Conservation (phyloP, 2,113 vertebrate species). For the Anseranas semipalmata region DNA sequence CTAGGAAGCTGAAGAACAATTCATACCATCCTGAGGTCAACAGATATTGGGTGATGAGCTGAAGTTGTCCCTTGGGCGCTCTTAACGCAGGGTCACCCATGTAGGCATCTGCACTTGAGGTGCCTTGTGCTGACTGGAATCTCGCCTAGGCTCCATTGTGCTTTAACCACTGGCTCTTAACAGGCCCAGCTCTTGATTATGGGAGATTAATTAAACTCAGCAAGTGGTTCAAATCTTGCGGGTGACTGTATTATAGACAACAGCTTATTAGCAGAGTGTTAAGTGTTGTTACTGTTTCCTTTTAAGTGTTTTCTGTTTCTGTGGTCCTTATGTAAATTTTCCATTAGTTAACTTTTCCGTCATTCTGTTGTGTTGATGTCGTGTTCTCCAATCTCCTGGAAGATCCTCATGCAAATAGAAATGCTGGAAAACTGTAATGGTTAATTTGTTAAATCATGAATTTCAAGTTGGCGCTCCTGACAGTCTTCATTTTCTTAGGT, state of each 20-base stretch:
- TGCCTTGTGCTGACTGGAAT: background rate
- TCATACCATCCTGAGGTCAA: background rate
- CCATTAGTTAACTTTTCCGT: background rate
- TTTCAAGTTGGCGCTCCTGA: background rate
- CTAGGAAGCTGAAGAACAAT: background rate
- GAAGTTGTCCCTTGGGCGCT: background rate
- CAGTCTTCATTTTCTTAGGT: background rate
- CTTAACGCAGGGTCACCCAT: background rate
- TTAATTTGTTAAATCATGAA: background rate
- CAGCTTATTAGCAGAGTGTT: background rate
- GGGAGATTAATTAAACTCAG: background rate
- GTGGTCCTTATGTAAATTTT: background rate
- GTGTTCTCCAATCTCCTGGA: background rate
- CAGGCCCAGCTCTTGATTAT: background rate
- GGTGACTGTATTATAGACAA: background rate
- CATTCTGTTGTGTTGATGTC: background rate
- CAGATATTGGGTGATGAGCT: background rate
- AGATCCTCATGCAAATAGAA: background rate
- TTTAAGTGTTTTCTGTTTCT: background rate
- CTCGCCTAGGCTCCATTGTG: fast-evolving
- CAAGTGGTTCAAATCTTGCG: background rate
- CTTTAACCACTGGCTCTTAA: background rate
- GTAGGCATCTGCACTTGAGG: background rate
- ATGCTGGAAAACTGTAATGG: background rate
- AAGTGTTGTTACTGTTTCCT: background rate